Conservation (phyloP, 2,113 vertebrate genomes). For the Glaucidium brasilianum region DNA sequence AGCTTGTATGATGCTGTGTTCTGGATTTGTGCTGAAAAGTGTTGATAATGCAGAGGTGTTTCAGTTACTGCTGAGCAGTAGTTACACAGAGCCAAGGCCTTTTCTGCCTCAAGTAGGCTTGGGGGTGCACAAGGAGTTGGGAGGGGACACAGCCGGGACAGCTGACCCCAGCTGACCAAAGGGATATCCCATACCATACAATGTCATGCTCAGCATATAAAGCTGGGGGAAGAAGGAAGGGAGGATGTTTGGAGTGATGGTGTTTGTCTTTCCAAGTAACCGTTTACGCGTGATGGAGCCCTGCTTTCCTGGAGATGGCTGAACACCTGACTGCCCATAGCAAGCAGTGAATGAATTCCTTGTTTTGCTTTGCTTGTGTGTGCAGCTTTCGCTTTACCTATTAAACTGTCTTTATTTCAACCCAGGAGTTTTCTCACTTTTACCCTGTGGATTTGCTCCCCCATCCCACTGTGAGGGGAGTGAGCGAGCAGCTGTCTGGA, state of each 20-base stretch:
- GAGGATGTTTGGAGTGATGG: too few relatives aligned
- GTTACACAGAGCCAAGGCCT: neutral
- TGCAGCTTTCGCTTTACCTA: neutral
- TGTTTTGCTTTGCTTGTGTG: neutral
- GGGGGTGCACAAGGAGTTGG: too few relatives aligned
- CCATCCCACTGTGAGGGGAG: too few relatives aligned
- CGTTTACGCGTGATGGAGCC: fast-evolving
- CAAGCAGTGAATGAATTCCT: neutral
- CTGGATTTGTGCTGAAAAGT: too few relatives aligned
- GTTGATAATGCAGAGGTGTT: too few relatives aligned
- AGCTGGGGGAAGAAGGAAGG: neutral
- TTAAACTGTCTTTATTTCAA: neutral
- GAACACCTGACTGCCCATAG: neutral
- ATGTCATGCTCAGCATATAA: neutral
- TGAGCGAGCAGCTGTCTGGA: fast-evolving
- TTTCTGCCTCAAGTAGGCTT: neutral
- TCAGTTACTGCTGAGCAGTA: neutral
- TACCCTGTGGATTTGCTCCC: neutral
- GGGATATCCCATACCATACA: too few relatives aligned
- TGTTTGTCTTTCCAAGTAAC: neutral
- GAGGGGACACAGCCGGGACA: too few relatives aligned
- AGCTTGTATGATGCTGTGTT: too few relatives aligned
- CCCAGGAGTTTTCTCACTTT: neutral
- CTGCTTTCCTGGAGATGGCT: neutral
- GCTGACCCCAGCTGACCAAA: too few relatives aligned